Evolutionary conservation across 2,797 vertebrate genomes (phyloP), one percentile per base, ranked within the genome.

Genomic region (Acanthornis magna): DNA sequence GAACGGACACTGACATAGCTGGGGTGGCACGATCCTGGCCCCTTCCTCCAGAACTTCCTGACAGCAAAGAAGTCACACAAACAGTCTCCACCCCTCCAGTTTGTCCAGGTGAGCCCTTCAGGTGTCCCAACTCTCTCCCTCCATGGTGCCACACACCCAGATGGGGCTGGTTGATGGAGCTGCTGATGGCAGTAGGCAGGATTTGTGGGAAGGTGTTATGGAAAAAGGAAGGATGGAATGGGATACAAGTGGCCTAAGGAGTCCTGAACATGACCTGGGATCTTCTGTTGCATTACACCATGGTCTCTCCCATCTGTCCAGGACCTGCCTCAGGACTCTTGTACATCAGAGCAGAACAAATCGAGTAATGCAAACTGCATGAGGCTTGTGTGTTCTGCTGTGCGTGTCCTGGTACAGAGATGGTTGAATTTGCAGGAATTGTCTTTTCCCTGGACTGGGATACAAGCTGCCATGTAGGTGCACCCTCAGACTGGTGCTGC

Each of bases 1-100:
- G 2, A 63, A 36, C 12, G 40, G 53, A 60, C 71, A 45, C 10
- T 19, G 48, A 10, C 47, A 36, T 34, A 65, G 42, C 54, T 53
- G 62, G 72, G 70, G 26, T 3, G 5, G 25, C 50, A 72, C 1
- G 0, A 30, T 21, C 27, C 13, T 74, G 45, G n/a, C 12, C 16
- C 36, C 18, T 71, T 82, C 47, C 32, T 53, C n/a, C 70, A 48
- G 34, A 48, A 27, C 13, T 13, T 18, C 36, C 47, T 53, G 43
- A 26, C 10, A 66, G 23, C 43, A 71, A n/a, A 80, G 20, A 32
- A 62, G 11, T 32, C 43, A 55, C 70, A 58, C 14, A 40, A 55
- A 36, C 8, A 4, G 2, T 30, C 1, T 7, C 34, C 16, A 65
- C 2, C 30, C 7, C 36, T 65, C 3, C 16, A 36, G 22, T 0